phyloP scores from a whole-genome alignment of 2,797 vertebrate species.

The Apogon talboti region DNA sequence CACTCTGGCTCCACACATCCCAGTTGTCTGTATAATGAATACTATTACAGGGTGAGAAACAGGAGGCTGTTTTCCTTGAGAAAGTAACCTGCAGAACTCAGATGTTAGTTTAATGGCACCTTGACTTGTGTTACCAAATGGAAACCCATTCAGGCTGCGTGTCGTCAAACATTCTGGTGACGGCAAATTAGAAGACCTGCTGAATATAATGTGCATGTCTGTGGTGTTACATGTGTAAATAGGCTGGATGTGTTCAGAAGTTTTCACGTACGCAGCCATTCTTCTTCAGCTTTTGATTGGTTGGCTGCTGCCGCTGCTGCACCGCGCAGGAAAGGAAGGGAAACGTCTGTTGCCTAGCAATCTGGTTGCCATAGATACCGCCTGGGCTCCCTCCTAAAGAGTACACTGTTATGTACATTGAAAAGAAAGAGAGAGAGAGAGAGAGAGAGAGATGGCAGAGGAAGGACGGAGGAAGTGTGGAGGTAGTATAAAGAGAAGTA shows the following conservation, averaged over 20 bases:
- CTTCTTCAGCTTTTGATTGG: constrained; percentile 65
- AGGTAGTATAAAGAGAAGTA: constrained; percentile 35
- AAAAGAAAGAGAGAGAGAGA: constrained; percentile 63
- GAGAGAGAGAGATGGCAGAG: constrained; percentile 15
- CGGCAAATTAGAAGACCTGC: neutral
- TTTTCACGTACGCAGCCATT: constrained; percentile 64
- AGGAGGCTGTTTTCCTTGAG: too few species aligned
- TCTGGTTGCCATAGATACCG: constrained; percentile 89
- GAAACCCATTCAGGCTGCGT: too few species aligned
- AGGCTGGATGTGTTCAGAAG: constrained; percentile 59
- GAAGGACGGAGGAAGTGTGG: constrained; percentile 20
- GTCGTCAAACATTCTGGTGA: too few species aligned
- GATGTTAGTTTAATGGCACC: too few species aligned
- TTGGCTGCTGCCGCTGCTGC: constrained; percentile 66
- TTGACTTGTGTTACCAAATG: too few species aligned
- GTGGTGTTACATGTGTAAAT: constrained; percentile 14
- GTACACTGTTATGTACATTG: constrained; percentile 87
- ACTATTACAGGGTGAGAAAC: too few species aligned
- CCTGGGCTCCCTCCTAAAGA: constrained; percentile 86
- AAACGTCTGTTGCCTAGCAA: constrained; percentile 88
- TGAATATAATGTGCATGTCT: neutral
- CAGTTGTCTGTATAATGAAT: too few species aligned
- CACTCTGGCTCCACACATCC: too few species aligned
- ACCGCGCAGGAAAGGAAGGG: constrained; percentile 75
- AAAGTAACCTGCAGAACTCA: too few species aligned